These are phyloP conservation scores for Echinometra lucunter DNA, from an alignment of 53 echinoderm and acorn worm genomes.

Conservation along the genomic window DNA sequence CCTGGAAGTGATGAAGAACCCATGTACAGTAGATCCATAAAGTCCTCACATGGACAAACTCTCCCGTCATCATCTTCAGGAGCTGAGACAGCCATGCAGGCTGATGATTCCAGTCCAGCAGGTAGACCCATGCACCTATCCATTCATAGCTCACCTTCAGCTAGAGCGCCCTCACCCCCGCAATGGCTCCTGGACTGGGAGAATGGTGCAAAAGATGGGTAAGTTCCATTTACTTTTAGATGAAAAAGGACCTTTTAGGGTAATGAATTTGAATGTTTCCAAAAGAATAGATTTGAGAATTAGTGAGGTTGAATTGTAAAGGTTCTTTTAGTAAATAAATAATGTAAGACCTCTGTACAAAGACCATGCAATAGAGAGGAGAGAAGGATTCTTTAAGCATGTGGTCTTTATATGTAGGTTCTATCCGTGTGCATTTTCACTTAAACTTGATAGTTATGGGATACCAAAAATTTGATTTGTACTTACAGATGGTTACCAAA, in stretches of 20 bases:
- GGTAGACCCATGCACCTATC: constrained; percentile 31
- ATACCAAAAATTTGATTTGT: too few relatives aligned
- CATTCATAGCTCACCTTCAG: constrained; percentile 75
- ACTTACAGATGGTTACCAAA: too few relatives aligned
- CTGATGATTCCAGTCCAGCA: constrained; percentile 33
- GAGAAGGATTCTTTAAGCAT: too few relatives aligned
- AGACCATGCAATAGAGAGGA: too few relatives aligned
- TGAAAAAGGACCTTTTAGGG: background rate
- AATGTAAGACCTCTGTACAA: too few relatives aligned
- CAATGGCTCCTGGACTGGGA: constrained; percentile 95
- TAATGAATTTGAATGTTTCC: background rate
- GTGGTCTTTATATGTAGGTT: too few relatives aligned
- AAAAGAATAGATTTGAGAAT: too few relatives aligned
- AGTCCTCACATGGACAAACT: constrained; percentile 72
- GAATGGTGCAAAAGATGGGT: constrained; percentile 77
- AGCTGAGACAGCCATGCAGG: constrained; percentile 52
- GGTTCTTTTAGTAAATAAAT: too few relatives aligned
- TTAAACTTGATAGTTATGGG: too few relatives aligned
- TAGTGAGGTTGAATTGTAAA: too few relatives aligned
- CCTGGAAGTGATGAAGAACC: constrained; percentile 40
- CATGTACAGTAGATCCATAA: constrained; percentile 2
- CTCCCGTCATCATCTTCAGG: constrained; percentile 78
- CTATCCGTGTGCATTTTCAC: too few relatives aligned
- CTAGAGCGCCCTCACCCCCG: constrained; percentile 86
- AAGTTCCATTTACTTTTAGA: constrained; percentile 35